Percentiles rank a stretch among this genome's conserved stretches.
These are phyloP conservation scores for Coelopa frigida DNA, from an alignment of 1,140 invertebrate genomes.

Conservation along the genomic window DNA sequence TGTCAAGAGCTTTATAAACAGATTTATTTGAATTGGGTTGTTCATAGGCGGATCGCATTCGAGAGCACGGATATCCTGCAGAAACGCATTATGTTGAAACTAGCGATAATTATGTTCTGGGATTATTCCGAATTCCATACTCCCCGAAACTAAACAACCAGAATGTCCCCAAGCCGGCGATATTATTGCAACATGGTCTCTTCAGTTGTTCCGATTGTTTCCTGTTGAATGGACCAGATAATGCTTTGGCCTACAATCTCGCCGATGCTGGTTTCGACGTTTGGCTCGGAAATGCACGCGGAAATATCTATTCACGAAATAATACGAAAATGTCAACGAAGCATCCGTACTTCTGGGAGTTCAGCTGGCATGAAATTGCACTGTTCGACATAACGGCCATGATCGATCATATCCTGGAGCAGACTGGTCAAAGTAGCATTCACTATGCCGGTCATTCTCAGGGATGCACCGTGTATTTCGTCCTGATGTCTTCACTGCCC, in stretches of 20 bases:
- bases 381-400: conserved; percentile 59
- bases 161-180: conserved; percentile 39
- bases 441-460: conserved; percentile 61
- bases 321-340: conserved; percentile 51
- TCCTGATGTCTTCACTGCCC: conserved; percentile 47
- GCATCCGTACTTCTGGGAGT: conserved; percentile 54
- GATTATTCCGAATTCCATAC: conserved; percentile 48
- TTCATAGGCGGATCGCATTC: conserved; percentile 33
- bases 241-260: conserved; percentile 51
- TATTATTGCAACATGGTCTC: conserved; percentile 70
- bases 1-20: too few species aligned
- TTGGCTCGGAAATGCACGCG: conserved; percentile 53
- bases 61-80: conserved; percentile 47
- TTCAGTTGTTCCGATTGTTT: conserved; percentile 70
- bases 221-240: conserved; percentile 59
- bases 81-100: conserved; percentile 50
- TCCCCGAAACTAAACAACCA: conserved; percentile 25
- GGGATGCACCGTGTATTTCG: conserved; percentile 52
- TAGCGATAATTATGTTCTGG: conserved; percentile 50
- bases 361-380: conserved; percentile 62
- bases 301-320: conserved; percentile 57
- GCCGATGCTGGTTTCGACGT: conserved; percentile 69
- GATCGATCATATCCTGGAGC: conserved; percentile 57
- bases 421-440: conserved; percentile 49
- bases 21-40: not conserved